These are phyloP conservation scores for Phycodurus eques DNA, from an alignment of 2,113 vertebrate genomes.

Conservation along the genomic window DNA sequence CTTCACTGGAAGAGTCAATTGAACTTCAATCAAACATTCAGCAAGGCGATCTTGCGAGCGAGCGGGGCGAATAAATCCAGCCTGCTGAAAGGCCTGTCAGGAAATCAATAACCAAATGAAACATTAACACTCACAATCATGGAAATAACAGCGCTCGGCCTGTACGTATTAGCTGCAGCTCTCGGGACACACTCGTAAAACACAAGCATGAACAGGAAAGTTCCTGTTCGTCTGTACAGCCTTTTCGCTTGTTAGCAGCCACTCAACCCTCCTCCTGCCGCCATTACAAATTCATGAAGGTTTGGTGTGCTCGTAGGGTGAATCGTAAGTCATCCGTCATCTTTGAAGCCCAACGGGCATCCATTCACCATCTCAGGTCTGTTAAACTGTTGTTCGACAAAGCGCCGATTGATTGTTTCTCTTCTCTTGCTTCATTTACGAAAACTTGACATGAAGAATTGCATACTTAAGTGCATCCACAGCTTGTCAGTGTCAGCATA, in stretches of 20 bases:
- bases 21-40: slow-evolving; percentile 96
- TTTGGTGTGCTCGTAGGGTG: slow-evolving; percentile 31
- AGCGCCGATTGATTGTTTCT: slow-evolving; percentile 66
- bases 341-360: slow-evolving; percentile 59
- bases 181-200: slow-evolving; percentile 70
- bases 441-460: slow-evolving; percentile 70
- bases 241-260: slow-evolving; percentile 31
- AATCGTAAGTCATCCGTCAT: slow-evolving; percentile 69
- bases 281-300: slow-evolving; percentile 43
- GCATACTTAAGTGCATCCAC: slow-evolving; percentile 49
- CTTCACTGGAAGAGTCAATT: slow-evolving; percentile 81
- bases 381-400: slow-evolving; percentile 63
- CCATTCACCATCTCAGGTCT: slow-evolving; percentile 51
- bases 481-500: slow-evolving; percentile 44
- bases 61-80: slow-evolving; percentile 78
- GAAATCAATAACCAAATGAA: slow-evolving; percentile 93
- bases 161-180: slow-evolving; percentile 79
- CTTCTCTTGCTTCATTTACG: slow-evolving; percentile 51
- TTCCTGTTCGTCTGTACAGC: slow-evolving; percentile 37
- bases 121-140: slow-evolving; percentile 88
- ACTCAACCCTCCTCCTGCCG: background rate
- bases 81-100: slow-evolving; percentile 81
- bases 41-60: slow-evolving; percentile 68
- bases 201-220: slow-evolving; percentile 46
- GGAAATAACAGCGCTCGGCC: slow-evolving; percentile 84